Conservation (phyloP, 2,888 invertebrate species). For the Noctua janthina region DNA sequence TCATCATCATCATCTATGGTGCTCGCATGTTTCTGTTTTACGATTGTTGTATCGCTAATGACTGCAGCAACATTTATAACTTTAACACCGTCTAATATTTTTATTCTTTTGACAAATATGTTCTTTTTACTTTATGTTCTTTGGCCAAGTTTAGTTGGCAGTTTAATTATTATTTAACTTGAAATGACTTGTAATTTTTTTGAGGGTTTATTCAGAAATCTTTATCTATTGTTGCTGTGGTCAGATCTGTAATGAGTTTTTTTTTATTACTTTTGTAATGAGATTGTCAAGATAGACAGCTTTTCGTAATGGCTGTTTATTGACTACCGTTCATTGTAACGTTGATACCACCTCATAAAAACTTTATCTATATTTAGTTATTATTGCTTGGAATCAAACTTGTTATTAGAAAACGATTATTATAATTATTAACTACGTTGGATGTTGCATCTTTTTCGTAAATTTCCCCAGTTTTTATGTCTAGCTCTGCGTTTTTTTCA, state of each 20-base stretch:
- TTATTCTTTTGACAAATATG: conserved; percentile 69
- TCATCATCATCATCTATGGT: conserved; percentile 74
- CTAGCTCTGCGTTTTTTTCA: conserved; percentile 48
- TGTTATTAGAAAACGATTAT: conserved; percentile 65
- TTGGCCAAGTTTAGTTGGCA: conserved; percentile 55
- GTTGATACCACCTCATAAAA: conserved; percentile 63
- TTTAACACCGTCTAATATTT: conserved; percentile 73
- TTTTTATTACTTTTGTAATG: conserved; percentile 71
- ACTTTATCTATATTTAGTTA: conserved; percentile 57
- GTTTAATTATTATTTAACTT: conserved; percentile 61
- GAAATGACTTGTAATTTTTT: conserved; percentile 63
- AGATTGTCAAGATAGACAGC: conserved; percentile 73
- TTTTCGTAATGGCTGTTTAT: conserved; percentile 68
- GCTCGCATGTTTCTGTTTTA: conserved; percentile 77
- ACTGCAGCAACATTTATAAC: conserved; percentile 80
- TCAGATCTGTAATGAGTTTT: conserved; percentile 74
- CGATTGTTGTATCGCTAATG: conserved; percentile 78
- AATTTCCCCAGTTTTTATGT: conserved; percentile 53
- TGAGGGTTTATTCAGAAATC: conserved; percentile 58
- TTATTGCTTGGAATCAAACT: conserved; percentile 59
- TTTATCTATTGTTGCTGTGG: conserved; percentile 69
- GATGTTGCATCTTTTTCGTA: conserved; percentile 51
- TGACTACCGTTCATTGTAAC: conserved; percentile 66
- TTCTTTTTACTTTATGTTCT: conserved; percentile 66
- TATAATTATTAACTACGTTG: conserved; percentile 57